Evolutionary conservation across 2,797 vertebrate genomes (phyloP).

Genomic region (Triplophysa bombifrons): DNA sequence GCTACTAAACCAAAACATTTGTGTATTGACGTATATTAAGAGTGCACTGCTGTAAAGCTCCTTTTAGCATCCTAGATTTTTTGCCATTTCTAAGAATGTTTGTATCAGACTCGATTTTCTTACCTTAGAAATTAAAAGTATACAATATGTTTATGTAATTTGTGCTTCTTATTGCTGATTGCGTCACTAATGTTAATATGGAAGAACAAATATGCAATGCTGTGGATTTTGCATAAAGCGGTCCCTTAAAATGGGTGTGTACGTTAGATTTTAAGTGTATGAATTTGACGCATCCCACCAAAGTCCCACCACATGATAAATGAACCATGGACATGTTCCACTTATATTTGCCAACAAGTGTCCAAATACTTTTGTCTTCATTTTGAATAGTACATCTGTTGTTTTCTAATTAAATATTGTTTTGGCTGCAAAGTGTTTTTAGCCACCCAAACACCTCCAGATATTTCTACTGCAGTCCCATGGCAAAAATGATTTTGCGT

Average conservation of each 20-base stretch:
- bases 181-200: not conserved
- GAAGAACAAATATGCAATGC: too few species aligned
- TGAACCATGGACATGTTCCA: not conserved
- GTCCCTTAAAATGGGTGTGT: not conserved
- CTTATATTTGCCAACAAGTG: not conserved
- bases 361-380: not conserved
- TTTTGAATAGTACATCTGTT: not conserved
- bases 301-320: not conserved
- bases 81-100: constrained; percentile 3
- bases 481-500: not conserved
- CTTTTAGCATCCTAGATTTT: not conserved
- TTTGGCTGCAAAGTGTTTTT: not conserved
- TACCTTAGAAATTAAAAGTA: constrained; percentile 8
- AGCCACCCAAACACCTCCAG: not conserved
- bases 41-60: constrained; percentile 85
- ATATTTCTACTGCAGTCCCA: not conserved
- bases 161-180: not conserved
- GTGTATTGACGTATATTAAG: constrained; percentile 90
- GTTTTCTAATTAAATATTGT: not conserved
- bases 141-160: not conserved
- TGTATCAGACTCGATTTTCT: constrained; percentile 21
- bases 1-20: constrained; percentile 89
- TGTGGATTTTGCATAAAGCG: too few species aligned
- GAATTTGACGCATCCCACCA: too few species aligned
- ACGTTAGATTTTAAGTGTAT: not conserved